Evolutionary conservation across 30 jellyfish, hydroid and myxozoan genomes (phyloP).

Genomic region (Phacellophora camtschatica): DNA sequence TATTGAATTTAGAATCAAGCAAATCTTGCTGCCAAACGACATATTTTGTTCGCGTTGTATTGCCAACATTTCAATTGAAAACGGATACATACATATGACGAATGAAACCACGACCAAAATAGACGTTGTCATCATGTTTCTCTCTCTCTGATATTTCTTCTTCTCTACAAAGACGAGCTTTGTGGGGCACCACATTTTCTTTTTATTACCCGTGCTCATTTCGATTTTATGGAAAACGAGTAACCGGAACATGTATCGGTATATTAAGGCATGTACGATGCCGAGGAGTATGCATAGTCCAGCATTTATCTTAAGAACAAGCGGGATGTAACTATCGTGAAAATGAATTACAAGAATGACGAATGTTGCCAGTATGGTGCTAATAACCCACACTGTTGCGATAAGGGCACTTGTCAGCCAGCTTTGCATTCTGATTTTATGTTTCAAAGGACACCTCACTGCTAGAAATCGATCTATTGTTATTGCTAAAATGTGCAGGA

Average conservation of each 20-base stretch:
- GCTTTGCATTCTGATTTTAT: conserved; percentile 23
- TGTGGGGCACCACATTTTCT: no score
- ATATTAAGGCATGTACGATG: not conserved
- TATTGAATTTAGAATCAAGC: conserved; percentile 18
- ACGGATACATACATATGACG: conserved; percentile 50
- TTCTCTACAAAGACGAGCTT: no score
- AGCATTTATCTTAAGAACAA: not conserved
- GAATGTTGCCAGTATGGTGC: not conserved
- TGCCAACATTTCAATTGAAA: conserved; percentile 14
- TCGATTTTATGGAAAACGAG: not conserved
- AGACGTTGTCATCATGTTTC: conserved; percentile 19
- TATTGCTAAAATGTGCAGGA: conserved; percentile 4
- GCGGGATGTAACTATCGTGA: not conserved
- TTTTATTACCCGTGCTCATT: no score
- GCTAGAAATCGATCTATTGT: conserved; percentile 49
- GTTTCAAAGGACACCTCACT: conserved; percentile 25
- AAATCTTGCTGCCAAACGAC: not conserved
- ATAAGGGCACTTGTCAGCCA: not conserved
- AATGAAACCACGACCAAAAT: conserved; percentile 22
- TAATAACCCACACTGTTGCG: conserved; percentile 16
- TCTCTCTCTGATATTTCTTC: conserved; percentile 17
- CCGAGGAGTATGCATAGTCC: not conserved
- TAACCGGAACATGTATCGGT: conserved; percentile 10
- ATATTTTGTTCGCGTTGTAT: not conserved
- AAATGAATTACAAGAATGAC: not conserved